Conservation (phyloP, 2,797 vertebrate genomes). For the Anabacerthia variegaticeps region DNA sequence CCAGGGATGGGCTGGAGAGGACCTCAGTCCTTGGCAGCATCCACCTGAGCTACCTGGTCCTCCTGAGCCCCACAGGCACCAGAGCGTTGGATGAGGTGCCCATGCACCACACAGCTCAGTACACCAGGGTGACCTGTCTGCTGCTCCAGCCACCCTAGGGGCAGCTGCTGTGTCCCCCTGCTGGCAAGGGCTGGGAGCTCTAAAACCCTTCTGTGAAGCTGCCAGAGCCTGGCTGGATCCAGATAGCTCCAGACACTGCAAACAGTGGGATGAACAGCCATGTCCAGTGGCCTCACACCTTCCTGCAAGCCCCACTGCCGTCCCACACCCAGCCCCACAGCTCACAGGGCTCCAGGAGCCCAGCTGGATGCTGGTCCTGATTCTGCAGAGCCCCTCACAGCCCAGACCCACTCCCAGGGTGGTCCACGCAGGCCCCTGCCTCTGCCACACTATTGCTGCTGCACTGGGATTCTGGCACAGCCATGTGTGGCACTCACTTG, state of each 20-base stretch:
- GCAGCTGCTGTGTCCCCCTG: background rate
- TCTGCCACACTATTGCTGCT: fast-evolving
- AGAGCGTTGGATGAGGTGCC: fast-evolving
- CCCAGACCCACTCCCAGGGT: background rate
- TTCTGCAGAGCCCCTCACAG: background rate
- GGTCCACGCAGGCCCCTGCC: background rate
- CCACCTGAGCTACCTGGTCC: background rate
- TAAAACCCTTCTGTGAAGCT: fast-evolving
- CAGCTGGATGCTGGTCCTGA: fast-evolving
- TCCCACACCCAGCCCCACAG: too few relatives aligned
- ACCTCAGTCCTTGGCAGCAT: fast-evolving
- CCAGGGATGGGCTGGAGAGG: background rate
- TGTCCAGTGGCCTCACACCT: fast-evolving
- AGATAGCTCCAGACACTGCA: fast-evolving
- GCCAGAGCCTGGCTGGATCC: background rate
- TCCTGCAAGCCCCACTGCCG: fast-evolving
- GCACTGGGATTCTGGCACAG: background rate
- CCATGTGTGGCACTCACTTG: fast-evolving
- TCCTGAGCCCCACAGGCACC: background rate
- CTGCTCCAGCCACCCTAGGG: background rate
- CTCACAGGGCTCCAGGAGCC: background rate
- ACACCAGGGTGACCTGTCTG: background rate
- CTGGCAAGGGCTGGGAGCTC: background rate
- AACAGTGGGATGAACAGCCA: fast-evolving
- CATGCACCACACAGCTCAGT: fast-evolving